These are phyloP conservation scores for Platichthys flesus DNA, from an alignment of 2,113 vertebrate genomes.

Conservation along the genomic window DNA sequence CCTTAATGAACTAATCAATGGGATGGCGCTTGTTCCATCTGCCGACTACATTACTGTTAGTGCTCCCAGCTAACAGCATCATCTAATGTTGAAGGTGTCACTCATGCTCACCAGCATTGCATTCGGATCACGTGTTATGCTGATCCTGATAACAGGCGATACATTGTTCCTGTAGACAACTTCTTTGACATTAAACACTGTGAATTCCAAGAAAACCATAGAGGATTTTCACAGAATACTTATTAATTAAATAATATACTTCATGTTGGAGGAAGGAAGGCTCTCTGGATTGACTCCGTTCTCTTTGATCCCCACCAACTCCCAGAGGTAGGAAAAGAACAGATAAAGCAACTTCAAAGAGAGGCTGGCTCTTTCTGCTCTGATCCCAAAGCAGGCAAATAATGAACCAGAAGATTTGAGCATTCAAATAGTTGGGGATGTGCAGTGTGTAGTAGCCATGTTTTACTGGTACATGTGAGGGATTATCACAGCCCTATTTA, in stretches of 20 bases:
- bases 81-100: slow-evolving; percentile 6
- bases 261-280: background rate
- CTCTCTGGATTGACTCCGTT: slow-evolving; percentile 19
- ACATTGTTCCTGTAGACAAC: background rate
- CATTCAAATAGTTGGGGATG: slow-evolving; percentile 48
- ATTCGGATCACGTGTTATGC: background rate
- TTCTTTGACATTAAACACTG: background rate
- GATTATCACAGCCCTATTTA: slow-evolving; percentile 19
- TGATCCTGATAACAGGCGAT: background rate
- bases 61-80: slow-evolving; percentile 18
- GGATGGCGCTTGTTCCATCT: slow-evolving; percentile 22
- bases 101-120: background rate
- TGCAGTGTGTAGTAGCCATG: slow-evolving; percentile 1
- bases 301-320: slow-evolving; percentile 43
- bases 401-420: slow-evolving; percentile 44
- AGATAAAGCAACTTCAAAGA: slow-evolving; percentile 67
- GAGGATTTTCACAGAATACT: background rate
- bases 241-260: background rate
- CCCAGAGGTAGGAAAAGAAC: slow-evolving; percentile 39
- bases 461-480: slow-evolving; percentile 7
- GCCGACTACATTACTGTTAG: slow-evolving; percentile 43
- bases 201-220: background rate
- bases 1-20: slow-evolving; percentile 57
- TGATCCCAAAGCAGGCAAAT: slow-evolving; percentile 40
- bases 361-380: slow-evolving; percentile 14